Percentiles rank a stretch among this genome's conserved stretches.
Evolutionary conservation across 2,888 invertebrate genomes (phyloP).

Genomic region (Pandemis corylana): DNA sequence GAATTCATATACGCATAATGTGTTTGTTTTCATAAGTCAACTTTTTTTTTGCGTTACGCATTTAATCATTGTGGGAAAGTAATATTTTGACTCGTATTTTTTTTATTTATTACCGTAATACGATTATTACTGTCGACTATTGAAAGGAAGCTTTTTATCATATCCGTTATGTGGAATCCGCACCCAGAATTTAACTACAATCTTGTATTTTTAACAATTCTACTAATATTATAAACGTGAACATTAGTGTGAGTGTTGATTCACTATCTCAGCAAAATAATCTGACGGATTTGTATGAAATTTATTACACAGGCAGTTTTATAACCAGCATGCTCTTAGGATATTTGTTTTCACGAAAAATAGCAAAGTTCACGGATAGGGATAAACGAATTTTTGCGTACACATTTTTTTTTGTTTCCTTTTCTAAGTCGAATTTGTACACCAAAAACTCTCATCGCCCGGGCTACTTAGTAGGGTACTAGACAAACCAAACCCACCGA

Average conservation of each 20-base stretch:
- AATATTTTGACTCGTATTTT: constrained; percentile 69
- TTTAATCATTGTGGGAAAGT: constrained; percentile 80
- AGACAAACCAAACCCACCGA: not conserved
- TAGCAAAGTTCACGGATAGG: too few relatives aligned
- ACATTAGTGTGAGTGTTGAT: too few relatives aligned
- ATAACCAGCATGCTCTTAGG: too few relatives aligned
- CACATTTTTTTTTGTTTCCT: not conserved
- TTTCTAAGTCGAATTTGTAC: not conserved
- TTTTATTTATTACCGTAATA: constrained; percentile 66
- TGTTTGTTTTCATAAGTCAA: constrained; percentile 82
- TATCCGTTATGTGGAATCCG: constrained; percentile 9
- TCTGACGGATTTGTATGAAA: too few relatives aligned
- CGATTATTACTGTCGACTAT: constrained; percentile 53
- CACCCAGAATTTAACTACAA: constrained; percentile 8
- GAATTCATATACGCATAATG: constrained; percentile 79
- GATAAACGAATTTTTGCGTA: too few relatives aligned
- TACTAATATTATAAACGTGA: too few relatives aligned
- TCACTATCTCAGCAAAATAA: too few relatives aligned
- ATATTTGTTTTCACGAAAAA: too few relatives aligned
- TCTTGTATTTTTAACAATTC: constrained; percentile 19
- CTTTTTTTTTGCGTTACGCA: constrained; percentile 59
- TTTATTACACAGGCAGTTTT: too few relatives aligned
- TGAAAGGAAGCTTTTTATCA: constrained; percentile 48
- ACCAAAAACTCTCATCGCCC: not conserved
- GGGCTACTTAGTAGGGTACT: not conserved